Evolutionary conservation across 2,797 vertebrate genomes (phyloP), one percentile per base, ranked within the genome.

Genomic region (Carcharodon carcharias): DNA sequence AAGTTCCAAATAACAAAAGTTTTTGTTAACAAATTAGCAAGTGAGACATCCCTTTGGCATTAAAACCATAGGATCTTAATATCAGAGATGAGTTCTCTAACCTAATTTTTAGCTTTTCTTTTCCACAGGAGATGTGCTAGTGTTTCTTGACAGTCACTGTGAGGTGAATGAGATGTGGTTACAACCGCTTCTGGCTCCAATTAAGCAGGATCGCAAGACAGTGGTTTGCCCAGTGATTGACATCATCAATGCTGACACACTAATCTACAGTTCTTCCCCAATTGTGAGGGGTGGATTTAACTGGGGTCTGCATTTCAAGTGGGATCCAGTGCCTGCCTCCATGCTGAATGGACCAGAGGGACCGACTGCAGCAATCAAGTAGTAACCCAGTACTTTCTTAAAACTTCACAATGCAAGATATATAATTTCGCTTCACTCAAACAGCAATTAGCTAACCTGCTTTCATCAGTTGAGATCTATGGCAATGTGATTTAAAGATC

Each of bases 261-360:
- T 99, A 0, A 97, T 97, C 96, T 99, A 99, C 97, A 99, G 98
- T 96, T 98, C 99, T 0, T 99, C 99, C 0, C 99, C 99, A 0
- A 98, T 99, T 0, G 99, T 99, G 96, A 97, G 99, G 0, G 99
- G 99, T 0, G 99, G 99, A 6, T 99, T 99, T 97, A 99, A 99
- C 98, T 99, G 99, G 99, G 99, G 99, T 50, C 98, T 99, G 97
- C 99, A 99, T 97, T 99, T 99, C 97, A 99, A 99, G 94, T 99
- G 99, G 99, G 99, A 99, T 96, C 99, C 99, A 0, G 98, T 99
- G 1, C 99, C 99, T 12, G 96, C 98, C 7, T 97, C 98, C 0
- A 98, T 99, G 88, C 97, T 99, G 54, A 98, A 97, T 63, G 98
- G 98, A 40, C 98, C 98, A 0, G 98, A 98, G 1, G 98, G 98